These are phyloP conservation scores for Vipera ursinii DNA, from an alignment of 2,797 vertebrate genomes.

Conservation along the genomic window DNA sequence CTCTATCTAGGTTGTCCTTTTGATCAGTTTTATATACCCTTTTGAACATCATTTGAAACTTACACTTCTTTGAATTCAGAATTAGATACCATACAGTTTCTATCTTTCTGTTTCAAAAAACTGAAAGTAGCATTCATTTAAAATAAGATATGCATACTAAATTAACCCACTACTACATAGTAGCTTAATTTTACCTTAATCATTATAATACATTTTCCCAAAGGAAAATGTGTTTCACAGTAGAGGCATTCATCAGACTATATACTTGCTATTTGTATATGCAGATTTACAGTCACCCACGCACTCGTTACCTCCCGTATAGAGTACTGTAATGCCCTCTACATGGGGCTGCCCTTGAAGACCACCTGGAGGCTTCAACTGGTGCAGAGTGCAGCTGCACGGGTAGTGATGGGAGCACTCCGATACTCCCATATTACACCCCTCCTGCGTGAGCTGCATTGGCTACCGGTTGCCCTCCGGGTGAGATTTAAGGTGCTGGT, in stretches of 20 bases:
- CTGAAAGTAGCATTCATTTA: background rate
- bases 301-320: too few species aligned
- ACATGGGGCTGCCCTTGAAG: too few species aligned
- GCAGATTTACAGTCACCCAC: background rate
- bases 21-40: background rate
- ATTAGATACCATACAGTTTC: background rate
- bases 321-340: too few species aligned
- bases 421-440: too few species aligned
- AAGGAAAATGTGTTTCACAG: background rate
- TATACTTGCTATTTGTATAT: background rate
- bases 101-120: background rate
- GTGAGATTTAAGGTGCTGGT: too few species aligned
- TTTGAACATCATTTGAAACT: background rate
- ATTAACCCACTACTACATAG: background rate
- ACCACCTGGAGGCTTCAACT: too few species aligned
- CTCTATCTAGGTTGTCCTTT: background rate
- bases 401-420: too few species aligned
- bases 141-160: background rate
- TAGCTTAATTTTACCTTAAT: background rate
- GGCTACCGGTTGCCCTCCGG: too few species aligned
- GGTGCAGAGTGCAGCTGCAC: too few species aligned
- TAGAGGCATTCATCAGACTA: background rate
- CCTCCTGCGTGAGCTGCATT: too few species aligned
- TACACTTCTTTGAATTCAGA: background rate
- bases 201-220: background rate